Base-by-base conservation (phyloP, 2,797 vertebrate species). In the Selene dorsalis region DNA sequence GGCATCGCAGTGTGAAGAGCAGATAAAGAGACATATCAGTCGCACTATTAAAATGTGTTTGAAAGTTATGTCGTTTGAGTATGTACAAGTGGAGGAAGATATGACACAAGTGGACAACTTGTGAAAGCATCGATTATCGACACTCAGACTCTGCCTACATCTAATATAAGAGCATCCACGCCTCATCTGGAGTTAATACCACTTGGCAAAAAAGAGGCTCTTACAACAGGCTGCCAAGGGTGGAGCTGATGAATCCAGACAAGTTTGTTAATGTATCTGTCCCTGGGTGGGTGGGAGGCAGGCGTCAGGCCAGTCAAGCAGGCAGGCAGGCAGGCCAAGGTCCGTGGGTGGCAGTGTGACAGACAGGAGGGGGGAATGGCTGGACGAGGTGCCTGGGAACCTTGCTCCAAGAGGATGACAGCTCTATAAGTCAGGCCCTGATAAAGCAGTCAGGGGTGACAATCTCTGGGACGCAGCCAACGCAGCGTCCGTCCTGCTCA, bases 391-490 rank as follows among this genome's bases (percentile, higher is more conserved):
- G 86, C 90, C 87, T 92, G 92, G 88, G 92, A 93, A 91, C 87
- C 78, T 73, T 79, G 82, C 61, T 88, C 82, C 52, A 20, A 85
- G 87, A 88, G 91, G 91, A 92, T 90, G 92, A 91, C 92, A 93
- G 89, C 88, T 93, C 89, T 87, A 91, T 92, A 89, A 89, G 88
- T 93, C 90, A 89, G 82, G 52, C 72, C 61, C 89, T 80, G 93
- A 94, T 94, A 93, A 94, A 93, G 86, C 82, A 88, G 88, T 93
- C 91, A 91, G 77, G 75, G 84, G 84, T 91, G 86, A 93, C 92
- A 93, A 92, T 90, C 87, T 92, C 71, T 88, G 75, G 84, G 85
- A 81, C 83, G 83, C 93, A 91, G 89, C 87, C 90, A 90, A 80
- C 74, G 79, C 84, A 89, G 91, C 80, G 82, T 90, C 91, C 88